These are phyloP conservation scores for Acanthurus leucopareius DNA, from an alignment of 2,797 vertebrate genomes.

Conservation along the genomic window DNA sequence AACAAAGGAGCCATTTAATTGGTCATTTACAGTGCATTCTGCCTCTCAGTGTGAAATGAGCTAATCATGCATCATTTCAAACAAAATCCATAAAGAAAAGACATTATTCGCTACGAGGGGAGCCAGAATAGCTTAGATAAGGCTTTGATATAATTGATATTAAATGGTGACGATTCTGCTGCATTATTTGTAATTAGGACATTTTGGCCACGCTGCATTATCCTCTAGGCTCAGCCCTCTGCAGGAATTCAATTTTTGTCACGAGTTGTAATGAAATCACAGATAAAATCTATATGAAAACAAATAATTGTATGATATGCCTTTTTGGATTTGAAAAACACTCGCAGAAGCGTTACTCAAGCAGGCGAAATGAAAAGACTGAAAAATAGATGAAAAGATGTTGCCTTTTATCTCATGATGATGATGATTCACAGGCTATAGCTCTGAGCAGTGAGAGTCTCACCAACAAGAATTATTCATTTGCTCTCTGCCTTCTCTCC, in stretches of 20 bases:
- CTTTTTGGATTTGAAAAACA: slow-evolving; percentile 58
- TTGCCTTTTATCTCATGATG: slow-evolving; percentile 71
- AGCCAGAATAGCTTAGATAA: slow-evolving; percentile 60
- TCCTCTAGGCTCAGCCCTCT: slow-evolving; percentile 44
- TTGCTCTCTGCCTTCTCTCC: slow-evolving; percentile 43
- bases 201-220: slow-evolving; percentile 56
- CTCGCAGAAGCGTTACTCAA: slow-evolving; percentile 46
- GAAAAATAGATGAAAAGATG: slow-evolving; percentile 69
- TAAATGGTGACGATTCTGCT: slow-evolving; percentile 64
- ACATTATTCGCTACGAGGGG: slow-evolving; percentile 55
- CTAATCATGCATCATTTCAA: slow-evolving; percentile 63
- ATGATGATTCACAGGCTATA: slow-evolving; percentile 67
- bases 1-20: slow-evolving; percentile 57
- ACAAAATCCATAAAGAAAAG: slow-evolving; percentile 56
- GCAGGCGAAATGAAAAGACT: slow-evolving; percentile 56
- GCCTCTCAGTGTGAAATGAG: slow-evolving; percentile 47
- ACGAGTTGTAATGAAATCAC: slow-evolving; percentile 38
- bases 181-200: slow-evolving; percentile 71
- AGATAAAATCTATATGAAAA: slow-evolving; percentile 67
- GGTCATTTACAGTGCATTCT: slow-evolving; percentile 51
- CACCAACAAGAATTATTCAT: slow-evolving; percentile 72
- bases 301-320: slow-evolving; percentile 60
- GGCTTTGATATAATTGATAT: slow-evolving; percentile 66
- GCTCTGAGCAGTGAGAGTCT: slow-evolving; percentile 63
- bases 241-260: slow-evolving; percentile 62